These are phyloP conservation scores for Isichthys henryi DNA, from an alignment of 2,113 vertebrate genomes.

Conservation along the genomic window DNA sequence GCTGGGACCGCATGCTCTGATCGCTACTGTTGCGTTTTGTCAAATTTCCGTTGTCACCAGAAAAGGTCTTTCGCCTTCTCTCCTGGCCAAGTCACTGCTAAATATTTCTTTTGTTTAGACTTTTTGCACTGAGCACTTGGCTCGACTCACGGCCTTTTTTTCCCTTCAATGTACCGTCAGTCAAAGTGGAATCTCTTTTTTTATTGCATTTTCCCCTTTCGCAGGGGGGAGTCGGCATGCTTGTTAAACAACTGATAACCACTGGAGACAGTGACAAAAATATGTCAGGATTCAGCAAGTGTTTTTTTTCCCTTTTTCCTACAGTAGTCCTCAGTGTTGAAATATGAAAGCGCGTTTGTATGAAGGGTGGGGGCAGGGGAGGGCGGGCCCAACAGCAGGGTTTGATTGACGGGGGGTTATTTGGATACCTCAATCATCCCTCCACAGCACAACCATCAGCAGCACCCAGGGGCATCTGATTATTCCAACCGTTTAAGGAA, in stretches of 20 bases:
- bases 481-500: slow-evolving; percentile 22
- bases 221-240: slow-evolving; percentile 15
- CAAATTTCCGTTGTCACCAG: not conserved
- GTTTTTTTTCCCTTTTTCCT: not conserved
- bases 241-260: slow-evolving; percentile 16
- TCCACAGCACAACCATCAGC: slow-evolving; percentile 6
- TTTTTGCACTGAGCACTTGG: slow-evolving; percentile 13
- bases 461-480: slow-evolving; percentile 23
- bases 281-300: slow-evolving; percentile 14
- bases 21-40: not conserved
- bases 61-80: not conserved
- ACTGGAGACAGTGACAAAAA: slow-evolving; percentile 22
- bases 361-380: slow-evolving; percentile 2
- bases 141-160: not conserved
- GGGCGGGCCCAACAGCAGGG: not conserved
- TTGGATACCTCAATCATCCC: slow-evolving; percentile 28
- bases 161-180: slow-evolving; percentile 35
- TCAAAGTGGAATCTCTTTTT: slow-evolving; percentile 7
- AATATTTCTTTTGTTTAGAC: slow-evolving; percentile 7
- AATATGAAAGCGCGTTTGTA: slow-evolving; percentile 22
- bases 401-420: slow-evolving; percentile 24
- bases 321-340: slow-evolving; percentile 15
- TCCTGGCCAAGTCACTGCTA: slow-evolving; percentile 6
- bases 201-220: not conserved
- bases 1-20: not conserved